phyloP scores from a whole-genome alignment of 2,113 vertebrate species.

The Plestiodon gilberti region DNA sequence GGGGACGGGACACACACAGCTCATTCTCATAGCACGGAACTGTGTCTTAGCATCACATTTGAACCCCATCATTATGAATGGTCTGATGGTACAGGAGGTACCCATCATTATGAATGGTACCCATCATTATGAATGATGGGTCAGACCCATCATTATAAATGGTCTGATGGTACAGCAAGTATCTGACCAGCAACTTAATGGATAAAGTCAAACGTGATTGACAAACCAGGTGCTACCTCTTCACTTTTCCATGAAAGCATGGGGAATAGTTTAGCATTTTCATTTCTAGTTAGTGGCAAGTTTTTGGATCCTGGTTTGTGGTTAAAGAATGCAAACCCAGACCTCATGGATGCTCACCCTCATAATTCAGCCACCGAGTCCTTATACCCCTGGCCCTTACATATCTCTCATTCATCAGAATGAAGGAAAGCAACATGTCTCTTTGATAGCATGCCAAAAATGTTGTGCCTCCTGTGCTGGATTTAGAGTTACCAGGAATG shows the following conservation, averaged over 20 bases:
- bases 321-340: neutral
- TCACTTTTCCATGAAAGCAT: neutral
- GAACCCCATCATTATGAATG: no score
- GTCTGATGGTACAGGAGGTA: no score
- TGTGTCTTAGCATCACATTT: no score
- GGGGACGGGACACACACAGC: no score
- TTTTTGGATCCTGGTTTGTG: neutral
- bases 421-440: neutral
- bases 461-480: neutral
- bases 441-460: neutral
- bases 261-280: neutral
- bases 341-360: no score
- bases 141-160: no score
- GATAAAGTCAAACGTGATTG: no score
- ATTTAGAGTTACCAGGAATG: neutral
- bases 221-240: neutral
- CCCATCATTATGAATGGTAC: no score
- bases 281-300: neutral
- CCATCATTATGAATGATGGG: no score
- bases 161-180: no score
- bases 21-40: no score
- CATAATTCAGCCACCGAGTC: neutral
- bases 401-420: neutral
- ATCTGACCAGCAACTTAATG: no score
- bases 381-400: neutral